Base-by-base conservation (phyloP, 1,140 invertebrate species). In the Nephotettix cincticeps region DNA sequence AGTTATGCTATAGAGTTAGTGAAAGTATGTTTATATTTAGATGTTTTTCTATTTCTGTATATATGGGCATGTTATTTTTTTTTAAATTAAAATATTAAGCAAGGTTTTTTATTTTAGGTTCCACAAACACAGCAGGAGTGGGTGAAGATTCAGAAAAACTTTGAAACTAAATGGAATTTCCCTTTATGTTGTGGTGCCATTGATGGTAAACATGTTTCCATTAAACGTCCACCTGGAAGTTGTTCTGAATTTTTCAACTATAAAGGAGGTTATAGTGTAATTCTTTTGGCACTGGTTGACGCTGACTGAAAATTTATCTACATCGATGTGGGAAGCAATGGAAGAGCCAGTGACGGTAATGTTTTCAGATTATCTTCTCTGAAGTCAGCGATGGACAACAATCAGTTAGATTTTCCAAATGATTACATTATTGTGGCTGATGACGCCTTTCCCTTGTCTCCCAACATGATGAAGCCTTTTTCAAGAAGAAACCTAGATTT, bases 191-290 rank as follows among this genome's bases (percentile, higher is more conserved):
- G 79, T 13, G 81, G 81, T 0, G 76, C 82, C 21, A 70, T 83
- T 3, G 83, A 85, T 76, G 82, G 83, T 3, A 85, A 84, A 68
- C 83, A 83, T 68, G 40, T 83, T 9, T 21, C 61, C n/a, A 79
- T 83, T 29, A 61, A 70, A 51, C 40, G 21, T 25, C 76, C 78
- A 11, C 25, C 67, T 58, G 74, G 75, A 21, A 72, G 74, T 61
- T 79, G 81, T 19, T 75, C 75, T 6, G 43, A 71, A 0, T 84
- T 70, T 75, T 80, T 73, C 47, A 83, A 82, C 69, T 81, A 82
- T 65, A 84, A 84, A 74, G 70, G 74, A 0, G 76, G 68, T 69
- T 81, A 78, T 64, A 80, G 79, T 51, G 76, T 83, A 17, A 78
- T 83, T 30, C 69, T 85, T 36, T 71, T 83, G 47, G 83, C 79